Base-by-base conservation (phyloP, 1,140 invertebrate genomes). In the Brachionus calyciflorus region DNA sequence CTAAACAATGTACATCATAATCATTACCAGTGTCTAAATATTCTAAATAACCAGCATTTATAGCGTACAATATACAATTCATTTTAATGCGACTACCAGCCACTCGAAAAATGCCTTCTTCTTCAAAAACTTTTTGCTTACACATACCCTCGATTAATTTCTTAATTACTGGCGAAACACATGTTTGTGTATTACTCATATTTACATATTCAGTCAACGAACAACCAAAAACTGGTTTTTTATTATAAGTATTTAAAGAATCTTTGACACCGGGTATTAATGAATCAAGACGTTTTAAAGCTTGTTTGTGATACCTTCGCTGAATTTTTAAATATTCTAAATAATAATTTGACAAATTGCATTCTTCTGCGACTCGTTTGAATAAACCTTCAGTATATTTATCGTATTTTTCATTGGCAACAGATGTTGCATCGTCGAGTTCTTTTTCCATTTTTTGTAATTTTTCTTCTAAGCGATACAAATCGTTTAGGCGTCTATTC, bases 61-160 rank as follows among this genome's bases (percentile, higher is more conserved):
- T 73, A 14, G 69, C 69, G 40, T 73, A 37, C 46, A 73, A 55
- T 19, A 73, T 37, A 26, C 69, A 73, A 33, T 73, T 73, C 69
- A 73, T 73, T 73, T 73, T 73, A n/a, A 73, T 73, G 0, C 69
- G 69, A 55, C 69, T 73, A n/a, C 69, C 69, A 33, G 69, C 51
- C 5, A 73, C 46, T 1, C 69, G 69, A 24, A 73, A 73, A n/a
- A 73, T 73, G 6, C 69, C 69, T 49, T 73, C 69, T 73, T 73
- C 69, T n/a, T 73, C 51, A 24, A 73, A 73, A 26, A 55, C 69
- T 24, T 73, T 46, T 49, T 73, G 69, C 14, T 49, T 73, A 41
- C 51, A 73, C 69, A 73, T 73, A 55, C 46, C 46, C 21, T 73
- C 69, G 30, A 73, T 73, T 21, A 73, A 33, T 51, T 55, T 49